These are phyloP conservation scores for Drosophila arizonae DNA, from an alignment of 1,140 invertebrate genomes.

Conservation along the genomic window DNA sequence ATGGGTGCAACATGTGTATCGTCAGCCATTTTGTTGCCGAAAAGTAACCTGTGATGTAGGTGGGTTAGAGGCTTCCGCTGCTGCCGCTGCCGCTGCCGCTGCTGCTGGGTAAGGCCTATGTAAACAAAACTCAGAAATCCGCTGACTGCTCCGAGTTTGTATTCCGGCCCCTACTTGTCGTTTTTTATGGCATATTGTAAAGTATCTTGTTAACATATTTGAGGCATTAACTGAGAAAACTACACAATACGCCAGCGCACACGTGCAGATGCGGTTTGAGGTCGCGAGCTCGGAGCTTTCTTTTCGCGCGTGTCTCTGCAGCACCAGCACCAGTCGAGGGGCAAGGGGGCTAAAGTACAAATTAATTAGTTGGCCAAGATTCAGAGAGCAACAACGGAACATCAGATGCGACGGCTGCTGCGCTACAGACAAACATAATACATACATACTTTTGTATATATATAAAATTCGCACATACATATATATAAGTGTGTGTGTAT, in stretches of 20 bases:
- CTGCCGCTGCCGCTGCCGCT: not conserved
- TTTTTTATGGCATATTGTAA: constrained; percentile 74
- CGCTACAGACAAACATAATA: not conserved
- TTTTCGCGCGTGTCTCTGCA: not conserved
- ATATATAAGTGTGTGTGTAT: not conserved
- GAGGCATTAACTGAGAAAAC: constrained; percentile 65
- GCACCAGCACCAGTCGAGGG: not conserved
- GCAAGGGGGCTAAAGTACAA: constrained; percentile 44
- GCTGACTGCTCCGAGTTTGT: constrained; percentile 66
- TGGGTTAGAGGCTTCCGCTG: not conserved
- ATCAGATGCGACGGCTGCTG: constrained; percentile 8
- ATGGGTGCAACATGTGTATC: constrained; percentile 45
- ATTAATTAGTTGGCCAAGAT: constrained; percentile 64
- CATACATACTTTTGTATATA: not conserved
- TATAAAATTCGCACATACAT: not conserved
- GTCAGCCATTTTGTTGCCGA: constrained; percentile 49
- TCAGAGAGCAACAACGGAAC: constrained; percentile 30
- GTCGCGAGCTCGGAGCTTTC: not conserved
- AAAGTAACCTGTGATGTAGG: constrained; percentile 20
- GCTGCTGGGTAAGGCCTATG: constrained; percentile 50
- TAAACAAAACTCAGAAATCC: constrained; percentile 64
- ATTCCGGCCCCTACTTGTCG: constrained; percentile 19
- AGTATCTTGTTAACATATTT: constrained; percentile 75
- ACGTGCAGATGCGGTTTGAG: constrained; percentile 19
- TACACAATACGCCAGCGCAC: constrained; percentile 39